Evolutionary conservation across 2,797 vertebrate species (phyloP), one percentile per base, ranked within the genome.

Genomic region (Liparis tanakae): DNA sequence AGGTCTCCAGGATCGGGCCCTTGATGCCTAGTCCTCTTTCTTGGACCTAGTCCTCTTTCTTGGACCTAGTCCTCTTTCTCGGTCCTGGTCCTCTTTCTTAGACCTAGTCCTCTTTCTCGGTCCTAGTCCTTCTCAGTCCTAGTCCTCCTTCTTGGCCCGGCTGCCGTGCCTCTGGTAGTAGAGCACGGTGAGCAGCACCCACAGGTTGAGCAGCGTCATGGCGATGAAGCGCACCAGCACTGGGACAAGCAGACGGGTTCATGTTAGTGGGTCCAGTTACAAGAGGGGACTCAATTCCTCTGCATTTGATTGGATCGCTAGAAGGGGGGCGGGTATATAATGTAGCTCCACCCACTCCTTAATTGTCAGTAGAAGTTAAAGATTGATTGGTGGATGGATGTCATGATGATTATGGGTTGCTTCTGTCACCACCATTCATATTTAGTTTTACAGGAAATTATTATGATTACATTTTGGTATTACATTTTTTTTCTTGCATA

Each of bases 131-230:
- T 36, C 37, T 58, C 43, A 9, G 12, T 59, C 54, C 79, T 64
- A 98, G 57, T 96, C 94, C 1, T 88, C 89, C 84, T 97, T 98
- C 84, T 88, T 88, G 61, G 65, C 18, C 3, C 84, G 72, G 90
- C 84, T 59, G 88, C 87, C 56, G 69, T 86, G 94, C 80, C 81
- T 97, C 87, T 91, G 95, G 93, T 98, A 99, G 87, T 88, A 88
- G 68, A 97, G 78, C 17, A 97, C 86, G 1, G 96, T 96, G 62
- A 92, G 86, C 36, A 95, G 94, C 73, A 99, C 96, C 97, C 96
- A 99, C 48, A 93, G 37, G 72, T 99, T 99, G 86, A 99, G 93
- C 84, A 93, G 66, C 20, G 96, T 87, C 95, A 97, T 96, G 83
- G 82, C 81, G 44, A 96, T 72, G 75, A 97, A 99, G 46, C 97